phyloP scores from a whole-genome alignment of 64 coral and sea anemone species.

The Stylophora pistillata region DNA sequence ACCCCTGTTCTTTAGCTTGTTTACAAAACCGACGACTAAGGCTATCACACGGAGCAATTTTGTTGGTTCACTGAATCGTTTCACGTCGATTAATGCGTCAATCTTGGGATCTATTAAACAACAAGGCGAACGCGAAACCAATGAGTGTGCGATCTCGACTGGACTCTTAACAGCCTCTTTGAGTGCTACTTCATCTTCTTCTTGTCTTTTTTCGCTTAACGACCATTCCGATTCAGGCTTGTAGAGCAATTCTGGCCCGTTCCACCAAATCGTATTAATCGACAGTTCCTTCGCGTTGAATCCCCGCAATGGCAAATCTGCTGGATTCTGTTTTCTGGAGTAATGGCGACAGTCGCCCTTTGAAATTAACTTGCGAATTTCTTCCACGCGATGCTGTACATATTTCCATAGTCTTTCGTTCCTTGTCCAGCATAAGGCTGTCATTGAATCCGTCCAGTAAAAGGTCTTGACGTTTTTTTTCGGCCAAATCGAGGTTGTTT shows the following conservation, averaged over 20 bases:
- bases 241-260: conserved; percentile 25
- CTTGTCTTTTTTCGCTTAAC: not conserved
- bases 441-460: conserved; percentile 24
- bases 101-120: not conserved
- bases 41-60: conserved; percentile 25
- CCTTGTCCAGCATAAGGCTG: conserved; percentile 32
- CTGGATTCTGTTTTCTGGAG: conserved; percentile 20
- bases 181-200: not conserved
- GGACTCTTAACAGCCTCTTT: not conserved
- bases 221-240: not conserved
- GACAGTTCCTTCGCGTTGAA: not conserved
- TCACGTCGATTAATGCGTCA: conserved; percentile 22
- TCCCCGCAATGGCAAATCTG: conserved; percentile 16
- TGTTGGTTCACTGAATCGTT: not conserved
- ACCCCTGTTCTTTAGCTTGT: conserved; percentile 14
- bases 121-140: not conserved
- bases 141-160: not conserved
- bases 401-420: conserved; percentile 39
- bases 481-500: not conserved
- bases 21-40: conserved; percentile 6
- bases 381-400: too few relatives aligned
- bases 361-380: too few relatives aligned
- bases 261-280: conserved; percentile 33
- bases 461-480: not conserved
- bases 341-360: too few relatives aligned